A percentile compares a stretch with the other conserved stretches of the same genome.
Evolutionary conservation across 2,888 invertebrate genomes (phyloP).

Genomic region (Copidosoma aretas): DNA sequence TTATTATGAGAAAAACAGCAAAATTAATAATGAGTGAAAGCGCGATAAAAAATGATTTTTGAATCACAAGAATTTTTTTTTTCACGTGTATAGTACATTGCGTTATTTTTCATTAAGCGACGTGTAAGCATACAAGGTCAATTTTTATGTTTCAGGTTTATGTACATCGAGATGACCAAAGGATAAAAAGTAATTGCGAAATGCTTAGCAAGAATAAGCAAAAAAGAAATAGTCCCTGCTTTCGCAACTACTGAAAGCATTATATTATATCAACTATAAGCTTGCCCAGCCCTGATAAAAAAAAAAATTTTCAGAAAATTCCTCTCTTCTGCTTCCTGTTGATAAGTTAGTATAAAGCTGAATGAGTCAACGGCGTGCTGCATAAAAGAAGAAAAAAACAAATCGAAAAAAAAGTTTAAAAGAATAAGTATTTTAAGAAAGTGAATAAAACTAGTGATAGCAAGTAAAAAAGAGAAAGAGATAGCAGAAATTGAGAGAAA

Average conservation of each 20-base stretch:
- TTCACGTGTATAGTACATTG: not conserved
- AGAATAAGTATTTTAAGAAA: not conserved
- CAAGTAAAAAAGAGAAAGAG: constrained; percentile 30
- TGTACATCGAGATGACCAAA: not conserved
- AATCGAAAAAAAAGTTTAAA: constrained; percentile 1
- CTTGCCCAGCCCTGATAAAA: constrained; percentile 57
- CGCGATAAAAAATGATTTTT: not conserved
- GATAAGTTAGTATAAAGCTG: constrained; percentile 53
- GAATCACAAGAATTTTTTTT: not conserved
- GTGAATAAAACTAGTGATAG: not conserved
- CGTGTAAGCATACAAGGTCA: not conserved
- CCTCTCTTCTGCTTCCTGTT: constrained; percentile 38
- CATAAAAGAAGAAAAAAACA: constrained; percentile 20
- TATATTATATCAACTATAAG: constrained; percentile 45
- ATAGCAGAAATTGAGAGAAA: constrained; percentile 31
- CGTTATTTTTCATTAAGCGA: not conserved
- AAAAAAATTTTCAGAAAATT: constrained; percentile 40
- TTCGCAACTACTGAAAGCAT: constrained; percentile 29
- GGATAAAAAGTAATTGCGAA: not conserved
- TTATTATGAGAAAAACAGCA: not conserved
- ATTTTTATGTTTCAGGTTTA: not conserved
- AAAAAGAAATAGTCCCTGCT: constrained; percentile 18
- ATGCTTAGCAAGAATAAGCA: constrained; percentile 12
- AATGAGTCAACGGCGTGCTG: constrained; percentile 43
- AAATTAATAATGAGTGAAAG: constrained; percentile 1